phyloP scores from a whole-genome alignment of 2,113 vertebrate species.

The Onychostoma macrolepis region DNA sequence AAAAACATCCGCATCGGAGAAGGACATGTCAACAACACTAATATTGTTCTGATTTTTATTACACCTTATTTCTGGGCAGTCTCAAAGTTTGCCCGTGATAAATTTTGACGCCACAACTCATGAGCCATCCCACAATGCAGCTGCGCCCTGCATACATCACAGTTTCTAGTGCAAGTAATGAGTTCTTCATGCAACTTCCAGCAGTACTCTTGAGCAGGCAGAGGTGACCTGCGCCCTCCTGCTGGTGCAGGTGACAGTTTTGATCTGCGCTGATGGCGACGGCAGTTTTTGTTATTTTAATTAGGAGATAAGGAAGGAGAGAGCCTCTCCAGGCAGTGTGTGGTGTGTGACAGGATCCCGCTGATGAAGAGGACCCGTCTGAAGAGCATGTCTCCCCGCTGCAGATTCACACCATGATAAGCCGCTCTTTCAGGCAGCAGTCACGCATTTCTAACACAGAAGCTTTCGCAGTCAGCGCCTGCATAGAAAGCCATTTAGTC shows the following conservation, averaged over 20 bases:
- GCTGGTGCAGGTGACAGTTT: constrained; percentile 71
- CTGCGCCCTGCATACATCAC: not conserved
- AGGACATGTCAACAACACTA: not conserved
- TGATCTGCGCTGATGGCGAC: constrained; percentile 78
- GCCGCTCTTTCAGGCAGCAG: constrained; percentile 71
- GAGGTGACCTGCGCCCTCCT: constrained; percentile 43
- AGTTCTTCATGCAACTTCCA: constrained; percentile 66
- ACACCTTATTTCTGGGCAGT: constrained; percentile 6
- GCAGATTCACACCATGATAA: constrained; percentile 75
- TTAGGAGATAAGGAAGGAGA: constrained; percentile 82
- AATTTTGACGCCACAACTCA: not conserved
- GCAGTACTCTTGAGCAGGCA: constrained; percentile 1
- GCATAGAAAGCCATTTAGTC: not conserved
- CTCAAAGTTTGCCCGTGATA: not conserved
- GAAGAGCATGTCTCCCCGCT: constrained; percentile 72
- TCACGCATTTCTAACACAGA: constrained; percentile 40
- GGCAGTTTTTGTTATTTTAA: constrained; percentile 81
- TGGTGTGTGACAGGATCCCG: constrained; percentile 80
- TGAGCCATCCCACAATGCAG: not conserved
- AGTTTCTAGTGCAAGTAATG: constrained; percentile 22
- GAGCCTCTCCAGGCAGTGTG: constrained; percentile 79
- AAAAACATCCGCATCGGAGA: not conserved
- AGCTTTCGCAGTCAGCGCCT: constrained; percentile 16
- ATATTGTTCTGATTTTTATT: not conserved
- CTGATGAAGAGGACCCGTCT: constrained; percentile 74